These are phyloP conservation scores for Mustela lutreola DNA, from an alignment of 2,113 vertebrate species.

Conservation along the genomic window DNA sequence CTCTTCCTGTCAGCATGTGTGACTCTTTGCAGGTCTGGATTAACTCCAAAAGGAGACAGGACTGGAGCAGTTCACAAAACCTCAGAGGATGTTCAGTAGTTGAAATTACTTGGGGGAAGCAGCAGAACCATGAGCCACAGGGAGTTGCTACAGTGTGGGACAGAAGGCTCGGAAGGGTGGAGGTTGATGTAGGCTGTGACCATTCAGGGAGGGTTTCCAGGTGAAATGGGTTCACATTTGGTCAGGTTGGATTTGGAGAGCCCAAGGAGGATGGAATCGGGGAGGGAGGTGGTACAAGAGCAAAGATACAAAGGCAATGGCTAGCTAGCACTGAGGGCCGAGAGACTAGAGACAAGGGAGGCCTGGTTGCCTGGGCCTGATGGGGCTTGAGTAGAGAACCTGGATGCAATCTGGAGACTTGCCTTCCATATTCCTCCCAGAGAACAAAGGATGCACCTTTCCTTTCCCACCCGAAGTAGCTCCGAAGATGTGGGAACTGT, in stretches of 20 bases:
- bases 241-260: neutral
- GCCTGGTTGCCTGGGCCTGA: neutral
- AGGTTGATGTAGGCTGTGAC: neutral
- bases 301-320: neutral
- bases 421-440: neutral
- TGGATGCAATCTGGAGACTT: neutral
- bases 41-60: neutral
- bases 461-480: neutral
- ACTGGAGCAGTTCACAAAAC: neutral
- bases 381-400: neutral
- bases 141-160: neutral
- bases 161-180: neutral
- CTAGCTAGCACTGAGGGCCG: neutral
- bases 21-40: neutral
- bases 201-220: neutral
- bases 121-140: neutral
- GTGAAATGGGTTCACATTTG: neutral
- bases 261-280: neutral
- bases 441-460: neutral
- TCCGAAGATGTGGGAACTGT: neutral
- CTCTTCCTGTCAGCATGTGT: neutral
- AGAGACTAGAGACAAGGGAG: neutral
- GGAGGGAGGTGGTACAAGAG: neutral
- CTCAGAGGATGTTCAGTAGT: neutral
- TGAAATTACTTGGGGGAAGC: neutral